phyloP scores from a whole-genome alignment of 1,140 invertebrate genomes.

The Drosophila jambulina region DNA sequence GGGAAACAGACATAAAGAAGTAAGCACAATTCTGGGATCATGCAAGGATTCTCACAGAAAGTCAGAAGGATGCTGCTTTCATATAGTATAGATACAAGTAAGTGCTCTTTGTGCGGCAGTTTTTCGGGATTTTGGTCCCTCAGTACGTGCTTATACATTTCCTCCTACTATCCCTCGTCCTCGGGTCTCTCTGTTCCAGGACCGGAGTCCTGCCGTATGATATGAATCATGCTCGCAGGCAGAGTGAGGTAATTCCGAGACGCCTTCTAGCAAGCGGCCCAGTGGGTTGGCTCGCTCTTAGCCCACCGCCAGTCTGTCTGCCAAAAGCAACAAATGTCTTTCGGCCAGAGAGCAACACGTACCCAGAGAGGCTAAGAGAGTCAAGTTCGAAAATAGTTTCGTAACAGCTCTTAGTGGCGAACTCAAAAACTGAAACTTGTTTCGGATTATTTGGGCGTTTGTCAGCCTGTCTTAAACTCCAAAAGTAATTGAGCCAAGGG shows the following conservation, averaged over 20 bases:
- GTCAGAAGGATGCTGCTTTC: background rate
- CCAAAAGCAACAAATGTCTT: constrained; percentile 73
- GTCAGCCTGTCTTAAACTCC: constrained; percentile 40
- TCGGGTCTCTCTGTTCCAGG: background rate
- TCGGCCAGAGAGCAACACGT: constrained; percentile 3
- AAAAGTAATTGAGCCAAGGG: constrained; percentile 77
- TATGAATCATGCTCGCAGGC: constrained; percentile 33
- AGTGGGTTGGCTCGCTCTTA: constrained; percentile 7
- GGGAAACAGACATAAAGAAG: background rate
- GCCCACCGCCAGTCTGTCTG: constrained; percentile 36
- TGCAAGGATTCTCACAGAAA: constrained; percentile 1
- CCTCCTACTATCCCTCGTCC: background rate
- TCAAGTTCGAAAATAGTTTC: constrained; percentile 44
- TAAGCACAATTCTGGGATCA: background rate
- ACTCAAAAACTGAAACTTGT: constrained; percentile 56
- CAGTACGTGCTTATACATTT: constrained; percentile 12
- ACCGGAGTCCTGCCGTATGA: constrained; percentile 8
- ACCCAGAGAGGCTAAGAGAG: constrained; percentile 2
- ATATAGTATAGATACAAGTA: constrained; percentile 10
- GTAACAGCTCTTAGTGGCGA: constrained; percentile 26
- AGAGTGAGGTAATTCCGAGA: constrained; percentile 38
- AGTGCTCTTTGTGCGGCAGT: constrained; percentile 34
- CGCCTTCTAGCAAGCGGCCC: background rate
- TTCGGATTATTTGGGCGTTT: constrained; percentile 62
- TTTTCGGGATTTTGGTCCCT: constrained; percentile 25